Evolutionary conservation across 2,797 vertebrate species (phyloP), one percentile per base, ranked within the genome.

Genomic region (Anas acuta): DNA sequence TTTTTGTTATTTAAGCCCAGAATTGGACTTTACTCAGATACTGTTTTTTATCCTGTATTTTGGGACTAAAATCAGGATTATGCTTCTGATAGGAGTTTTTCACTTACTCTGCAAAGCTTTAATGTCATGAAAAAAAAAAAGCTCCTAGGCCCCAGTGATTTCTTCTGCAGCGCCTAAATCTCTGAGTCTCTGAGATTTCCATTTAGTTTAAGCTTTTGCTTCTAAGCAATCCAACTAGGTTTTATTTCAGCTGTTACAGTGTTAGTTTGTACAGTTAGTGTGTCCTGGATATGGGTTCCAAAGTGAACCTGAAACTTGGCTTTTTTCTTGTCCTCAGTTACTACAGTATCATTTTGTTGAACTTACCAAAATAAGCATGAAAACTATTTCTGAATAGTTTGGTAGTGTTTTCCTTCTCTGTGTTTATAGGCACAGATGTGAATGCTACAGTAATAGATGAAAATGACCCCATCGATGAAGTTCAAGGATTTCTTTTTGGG

Each of bases 401-500:
- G 78, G 35, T 88, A 51, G 71, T 69, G 80, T 20, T 56, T 58
- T 1, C 87, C 13, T 92, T 93, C 82, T 53, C 67, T 94, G 2
- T 96, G 95, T 97, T 96, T 89, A 13, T 89, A 99, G 99, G 98
- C 89, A 98, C 97, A 49, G 99, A 99, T 43, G 97, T 98, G 80
- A 99, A 99, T 49, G 97, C 99, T 45, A 99, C 99, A n/a, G 95
- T 99, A 96, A 98, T 99, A 76, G 98, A 98, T 89, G 99, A 99
- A 96, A 98, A 98, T 51, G 99, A 99, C 96, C 98, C 99, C 6
- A 98, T 99, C 97, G 99, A 99, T 97, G 99, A 99, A 97, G 99
- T 99, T 95, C 99, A 99, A 92, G 99, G 99, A 88, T 99, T 99
- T 94, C 98, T 99, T 7, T 99, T 99, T 97, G 99, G 99, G 96